phyloP scores from a whole-genome alignment of 2,888 invertebrate genomes.

The Phrixothrix hirtus region DNA sequence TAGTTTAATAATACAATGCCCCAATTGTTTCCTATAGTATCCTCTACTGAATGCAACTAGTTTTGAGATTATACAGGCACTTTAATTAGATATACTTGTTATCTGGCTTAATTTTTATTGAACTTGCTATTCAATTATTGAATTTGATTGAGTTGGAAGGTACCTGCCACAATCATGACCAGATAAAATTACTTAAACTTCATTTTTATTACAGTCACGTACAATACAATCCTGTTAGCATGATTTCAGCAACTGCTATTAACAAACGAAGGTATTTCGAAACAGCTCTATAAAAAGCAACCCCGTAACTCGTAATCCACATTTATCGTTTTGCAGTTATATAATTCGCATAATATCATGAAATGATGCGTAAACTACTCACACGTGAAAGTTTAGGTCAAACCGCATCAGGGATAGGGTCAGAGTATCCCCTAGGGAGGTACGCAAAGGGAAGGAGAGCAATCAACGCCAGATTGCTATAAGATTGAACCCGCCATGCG shows the following conservation, averaged over 20 bases:
- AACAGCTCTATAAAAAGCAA: slow-evolving; percentile 7
- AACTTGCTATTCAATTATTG: background rate
- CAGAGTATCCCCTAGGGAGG: slow-evolving; percentile 23
- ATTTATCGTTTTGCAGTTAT: slow-evolving; percentile 18
- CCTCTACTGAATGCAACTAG: slow-evolving; percentile 28
- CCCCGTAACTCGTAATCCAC: slow-evolving; percentile 21
- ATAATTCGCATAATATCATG: slow-evolving; percentile 19
- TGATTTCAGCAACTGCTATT: too few species aligned
- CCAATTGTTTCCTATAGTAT: slow-evolving; percentile 28
- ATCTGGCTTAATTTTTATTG: background rate
- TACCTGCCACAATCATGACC: too few species aligned
- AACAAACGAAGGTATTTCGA: too few species aligned
- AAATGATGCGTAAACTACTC: slow-evolving; percentile 22
- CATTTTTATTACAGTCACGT: too few species aligned
- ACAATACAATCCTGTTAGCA: too few species aligned
- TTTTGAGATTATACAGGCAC: slow-evolving; percentile 22
- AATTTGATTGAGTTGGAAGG: background rate
- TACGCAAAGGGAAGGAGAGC: slow-evolving; percentile 38
- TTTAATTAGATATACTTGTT: background rate
- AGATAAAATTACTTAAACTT: too few species aligned
- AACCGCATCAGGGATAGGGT: slow-evolving; percentile 22
- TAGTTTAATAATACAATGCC: slow-evolving; percentile 33
- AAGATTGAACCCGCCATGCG: slow-evolving; percentile 47
- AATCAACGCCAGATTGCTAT: slow-evolving; percentile 50
- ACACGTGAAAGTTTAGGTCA: slow-evolving; percentile 27